Base-by-base conservation (phyloP, 1,140 invertebrate genomes). In the Andrena cerasifolii region DNA sequence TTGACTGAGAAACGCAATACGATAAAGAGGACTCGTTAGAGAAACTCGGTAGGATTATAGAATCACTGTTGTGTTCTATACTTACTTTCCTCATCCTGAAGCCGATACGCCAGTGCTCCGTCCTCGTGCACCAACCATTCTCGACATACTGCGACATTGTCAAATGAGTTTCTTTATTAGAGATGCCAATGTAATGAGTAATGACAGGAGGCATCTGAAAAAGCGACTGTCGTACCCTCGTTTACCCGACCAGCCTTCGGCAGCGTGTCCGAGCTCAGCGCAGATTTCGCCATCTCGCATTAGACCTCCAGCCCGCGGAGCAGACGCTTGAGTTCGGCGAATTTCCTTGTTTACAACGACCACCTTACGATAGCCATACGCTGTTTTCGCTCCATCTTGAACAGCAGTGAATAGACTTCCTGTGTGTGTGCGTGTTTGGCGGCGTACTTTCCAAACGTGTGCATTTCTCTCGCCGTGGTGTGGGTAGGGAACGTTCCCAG, bases 81-180 rank as follows among this genome's bases (percentile, higher is more conserved):
- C 40, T 67, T 93, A 96, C 97, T 98, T 94, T 99, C 98, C 93
- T 98, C 95, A 89, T 97, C 96, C 91, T 99, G 98, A 16, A 99
- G 93, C 72, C 95, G 95, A 91, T 98, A 96, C 7, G 98, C 98
- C 80, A 98, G 91, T 12, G 97, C 97, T 58, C 96, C 96, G 92
- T 99, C 98, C 91, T 98, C 97, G 85, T 97, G 95, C 53, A 99
- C 96, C 78, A 98, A 93, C 97, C 98, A 99, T 93, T 98, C 96
- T 79, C 95, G 95, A 89, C 97, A 96, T 43, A 98, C 96, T 97
- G 92, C 33, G 95, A 95, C 76, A 89, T 61, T 12, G 8, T 51
- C 43, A 45, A 61, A 54, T 1, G 7, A 56, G 47, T 31, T 31
- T 21, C n/a, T 40, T 40, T 1, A 66, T 80, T 73, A 67, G 16